phyloP scores from a whole-genome alignment of 2,113 vertebrate genomes.

The Maccullochella peelii region DNA sequence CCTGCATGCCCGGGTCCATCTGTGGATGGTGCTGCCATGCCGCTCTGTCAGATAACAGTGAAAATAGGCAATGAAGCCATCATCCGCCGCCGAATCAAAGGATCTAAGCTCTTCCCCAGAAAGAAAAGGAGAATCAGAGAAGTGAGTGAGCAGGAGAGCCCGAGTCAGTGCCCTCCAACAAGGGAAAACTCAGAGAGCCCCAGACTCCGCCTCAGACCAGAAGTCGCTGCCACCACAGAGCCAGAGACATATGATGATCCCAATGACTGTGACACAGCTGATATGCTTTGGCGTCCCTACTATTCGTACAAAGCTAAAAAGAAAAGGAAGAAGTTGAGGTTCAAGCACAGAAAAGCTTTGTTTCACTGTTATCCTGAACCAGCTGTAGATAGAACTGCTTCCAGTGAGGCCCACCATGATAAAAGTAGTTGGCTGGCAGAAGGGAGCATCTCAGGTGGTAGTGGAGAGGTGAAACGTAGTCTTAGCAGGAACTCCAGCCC shows the following conservation, averaged over 20 bases:
- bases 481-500: constrained; percentile 85
- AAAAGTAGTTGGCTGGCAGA: constrained; percentile 60
- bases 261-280: constrained; percentile 93
- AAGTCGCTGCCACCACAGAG: constrained; percentile 75
- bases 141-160: constrained; percentile 49
- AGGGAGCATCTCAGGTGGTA: constrained; percentile 76
- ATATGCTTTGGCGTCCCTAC: constrained; percentile 97
- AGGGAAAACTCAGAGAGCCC: constrained; percentile 78
- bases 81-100: constrained; percentile 93
- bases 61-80: constrained; percentile 98
- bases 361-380: constrained; percentile 65
- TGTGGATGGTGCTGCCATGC: constrained; percentile 88
- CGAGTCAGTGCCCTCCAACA: constrained; percentile 40
- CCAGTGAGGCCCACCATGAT: constrained; percentile 59
- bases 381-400: constrained; percentile 65
- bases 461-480: constrained; percentile 76
- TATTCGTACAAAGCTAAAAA: constrained; percentile 98
- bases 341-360: constrained; percentile 85
- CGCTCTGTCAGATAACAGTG: constrained; percentile 98
- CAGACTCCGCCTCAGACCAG: constrained; percentile 83
- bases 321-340: constrained; percentile 90
- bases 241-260: constrained; percentile 88
- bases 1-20: constrained; percentile 95
- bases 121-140: constrained; percentile 85
- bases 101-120: constrained; percentile 93